These are phyloP conservation scores for Lates calcarifer DNA, from an alignment of 2,113 vertebrate genomes.

Conservation along the genomic window DNA sequence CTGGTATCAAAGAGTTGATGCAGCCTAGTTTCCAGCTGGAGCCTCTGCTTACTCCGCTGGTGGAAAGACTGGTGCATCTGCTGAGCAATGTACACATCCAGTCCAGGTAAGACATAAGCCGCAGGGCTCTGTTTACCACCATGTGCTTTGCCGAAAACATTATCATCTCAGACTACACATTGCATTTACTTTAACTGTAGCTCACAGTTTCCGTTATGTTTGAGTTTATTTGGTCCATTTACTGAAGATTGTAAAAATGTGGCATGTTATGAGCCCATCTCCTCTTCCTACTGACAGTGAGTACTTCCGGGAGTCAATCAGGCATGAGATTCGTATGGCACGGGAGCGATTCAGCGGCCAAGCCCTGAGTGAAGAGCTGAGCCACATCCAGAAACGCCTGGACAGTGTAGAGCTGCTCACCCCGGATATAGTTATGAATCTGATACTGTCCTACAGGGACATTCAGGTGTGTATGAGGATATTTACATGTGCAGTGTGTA, in stretches of 20 bases:
- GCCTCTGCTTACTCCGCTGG: slow-evolving; percentile 86
- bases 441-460: slow-evolving; percentile 92
- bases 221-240: not conserved
- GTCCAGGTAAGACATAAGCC: slow-evolving; percentile 83
- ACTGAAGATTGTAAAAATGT: not conserved
- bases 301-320: slow-evolving; percentile 91
- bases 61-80: slow-evolving; percentile 83
- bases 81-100: slow-evolving; percentile 87
- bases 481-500: not conserved
- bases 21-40: slow-evolving; percentile 86
- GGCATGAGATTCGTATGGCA: slow-evolving; percentile 88
- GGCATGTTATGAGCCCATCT: not conserved
- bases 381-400: slow-evolving; percentile 89
- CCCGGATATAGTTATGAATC: slow-evolving; percentile 91
- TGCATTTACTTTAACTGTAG: not conserved
- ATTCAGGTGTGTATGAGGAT: slow-evolving; percentile 83
- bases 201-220: not conserved
- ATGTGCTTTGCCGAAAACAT: not conserved
- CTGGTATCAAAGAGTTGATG: slow-evolving; percentile 85
- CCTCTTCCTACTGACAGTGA: slow-evolving; percentile 79
- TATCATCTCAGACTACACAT: slow-evolving; percentile 12
- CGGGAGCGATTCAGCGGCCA: slow-evolving; percentile 88
- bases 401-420: slow-evolving; percentile 93
- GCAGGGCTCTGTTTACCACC: not conserved
- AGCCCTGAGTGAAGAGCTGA: slow-evolving; percentile 87